Conservation (phyloP, 2,797 vertebrate species). For the Tenualosa thibaudeaui region DNA sequence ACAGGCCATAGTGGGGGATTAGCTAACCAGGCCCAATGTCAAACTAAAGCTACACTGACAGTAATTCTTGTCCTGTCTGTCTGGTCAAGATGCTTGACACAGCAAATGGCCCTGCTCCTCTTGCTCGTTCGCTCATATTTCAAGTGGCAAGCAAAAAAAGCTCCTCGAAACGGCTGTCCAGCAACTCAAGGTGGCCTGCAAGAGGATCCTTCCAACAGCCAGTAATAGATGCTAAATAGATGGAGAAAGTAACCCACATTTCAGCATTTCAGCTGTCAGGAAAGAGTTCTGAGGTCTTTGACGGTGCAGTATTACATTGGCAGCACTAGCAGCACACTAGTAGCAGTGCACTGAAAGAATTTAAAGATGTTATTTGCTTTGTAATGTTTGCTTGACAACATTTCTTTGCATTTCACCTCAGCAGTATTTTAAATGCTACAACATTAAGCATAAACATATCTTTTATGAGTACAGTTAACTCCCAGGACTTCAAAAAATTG, state of each 20-base stretch:
- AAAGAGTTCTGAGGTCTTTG: neutral
- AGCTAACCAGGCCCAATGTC: constrained; percentile 27
- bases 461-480: neutral
- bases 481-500: neutral
- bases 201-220: neutral
- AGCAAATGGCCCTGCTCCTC: constrained; percentile 77
- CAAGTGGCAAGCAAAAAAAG: constrained; percentile 32
- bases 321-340: too few relatives aligned
- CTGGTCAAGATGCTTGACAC: constrained; percentile 69
- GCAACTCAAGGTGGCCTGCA: neutral
- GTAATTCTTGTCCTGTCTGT: constrained; percentile 58
- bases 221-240: neutral
- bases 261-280: neutral
- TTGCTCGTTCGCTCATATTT: constrained; percentile 59
- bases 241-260: neutral
- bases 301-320: neutral
- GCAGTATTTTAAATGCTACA: neutral
- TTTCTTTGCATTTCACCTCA: neutral
- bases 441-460: neutral
- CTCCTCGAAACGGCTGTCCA: constrained; percentile 45
- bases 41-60: constrained; percentile 29
- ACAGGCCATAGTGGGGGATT: neutral
- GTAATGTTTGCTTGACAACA: neutral
- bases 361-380: neutral
- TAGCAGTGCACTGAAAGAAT: neutral